phyloP scores from a whole-genome alignment of 2,113 vertebrate species.

The Diadophis punctatus region DNA sequence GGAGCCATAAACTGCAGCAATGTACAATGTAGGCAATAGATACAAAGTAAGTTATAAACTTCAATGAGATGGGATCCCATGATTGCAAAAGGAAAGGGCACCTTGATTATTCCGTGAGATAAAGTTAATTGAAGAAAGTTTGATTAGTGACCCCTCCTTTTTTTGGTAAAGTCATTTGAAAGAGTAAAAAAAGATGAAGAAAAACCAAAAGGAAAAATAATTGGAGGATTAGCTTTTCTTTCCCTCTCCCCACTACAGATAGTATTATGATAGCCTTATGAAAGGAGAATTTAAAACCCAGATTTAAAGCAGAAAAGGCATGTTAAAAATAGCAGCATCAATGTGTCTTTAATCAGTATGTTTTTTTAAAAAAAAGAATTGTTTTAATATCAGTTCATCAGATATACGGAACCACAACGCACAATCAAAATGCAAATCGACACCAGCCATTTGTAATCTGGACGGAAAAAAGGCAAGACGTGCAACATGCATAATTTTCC shows the following conservation, averaged over 20 bases:
- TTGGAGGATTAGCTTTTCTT: neutral
- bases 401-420: constrained; percentile 51
- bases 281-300: constrained; percentile 34
- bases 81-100: constrained; percentile 21
- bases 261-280: constrained; percentile 20
- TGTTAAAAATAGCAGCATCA: constrained; percentile 60
- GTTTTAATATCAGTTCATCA: constrained; percentile 62
- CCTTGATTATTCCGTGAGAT: constrained; percentile 28
- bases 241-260: neutral
- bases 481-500: neutral
- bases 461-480: constrained; percentile 5
- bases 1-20: neutral
- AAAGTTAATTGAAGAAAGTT: constrained; percentile 39
- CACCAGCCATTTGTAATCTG: constrained; percentile 48
- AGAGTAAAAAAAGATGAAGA: neutral
- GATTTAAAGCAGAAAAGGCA: constrained; percentile 46
- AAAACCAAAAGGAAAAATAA: neutral
- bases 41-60: neutral
- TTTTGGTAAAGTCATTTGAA: constrained; percentile 39
- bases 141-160: constrained; percentile 25
- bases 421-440: constrained; percentile 65
- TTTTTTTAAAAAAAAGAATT: constrained; percentile 43
- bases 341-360: constrained; percentile 58
- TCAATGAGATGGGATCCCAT: neutral
- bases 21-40: neutral